These are phyloP conservation scores for Liparis tanakae DNA, from an alignment of 2,797 vertebrate species.

Conservation along the genomic window DNA sequence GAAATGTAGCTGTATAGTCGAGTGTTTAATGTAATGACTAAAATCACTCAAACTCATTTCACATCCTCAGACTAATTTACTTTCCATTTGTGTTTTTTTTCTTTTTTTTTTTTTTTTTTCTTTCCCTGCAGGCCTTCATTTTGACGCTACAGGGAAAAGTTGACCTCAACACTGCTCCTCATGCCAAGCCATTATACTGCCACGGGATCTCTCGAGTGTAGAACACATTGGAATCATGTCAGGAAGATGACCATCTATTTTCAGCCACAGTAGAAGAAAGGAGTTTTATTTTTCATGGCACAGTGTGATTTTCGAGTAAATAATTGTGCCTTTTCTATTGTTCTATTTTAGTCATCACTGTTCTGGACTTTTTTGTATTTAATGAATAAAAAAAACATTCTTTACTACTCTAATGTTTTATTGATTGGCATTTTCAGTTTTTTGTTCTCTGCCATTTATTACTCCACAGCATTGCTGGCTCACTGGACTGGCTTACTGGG, in stretches of 20 bases:
- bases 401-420: constrained; percentile 62
- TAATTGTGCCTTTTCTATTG: constrained; percentile 86
- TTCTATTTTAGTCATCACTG: constrained; percentile 79
- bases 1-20: not conserved
- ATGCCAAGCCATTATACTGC: constrained; percentile 83
- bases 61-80: not conserved
- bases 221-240: constrained; percentile 64
- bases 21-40: not conserved
- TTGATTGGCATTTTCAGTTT: constrained; percentile 2
- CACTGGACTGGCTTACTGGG: not conserved
- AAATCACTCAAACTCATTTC: not conserved
- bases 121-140: constrained; percentile 70
- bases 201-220: constrained; percentile 69
- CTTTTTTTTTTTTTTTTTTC: not conserved
- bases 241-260: constrained; percentile 75
- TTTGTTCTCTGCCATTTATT: no score
- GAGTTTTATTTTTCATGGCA: constrained; percentile 82
- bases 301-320: constrained; percentile 80
- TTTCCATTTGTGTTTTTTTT: not conserved
- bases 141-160: constrained; percentile 80
- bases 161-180: constrained; percentile 81
- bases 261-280: constrained; percentile 72
- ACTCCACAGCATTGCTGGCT: not conserved
- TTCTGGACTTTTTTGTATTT: constrained; percentile 82
- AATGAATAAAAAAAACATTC: constrained; percentile 79